Conservation (phyloP, 2,797 vertebrate species). For the Nothura maculosa region DNA sequence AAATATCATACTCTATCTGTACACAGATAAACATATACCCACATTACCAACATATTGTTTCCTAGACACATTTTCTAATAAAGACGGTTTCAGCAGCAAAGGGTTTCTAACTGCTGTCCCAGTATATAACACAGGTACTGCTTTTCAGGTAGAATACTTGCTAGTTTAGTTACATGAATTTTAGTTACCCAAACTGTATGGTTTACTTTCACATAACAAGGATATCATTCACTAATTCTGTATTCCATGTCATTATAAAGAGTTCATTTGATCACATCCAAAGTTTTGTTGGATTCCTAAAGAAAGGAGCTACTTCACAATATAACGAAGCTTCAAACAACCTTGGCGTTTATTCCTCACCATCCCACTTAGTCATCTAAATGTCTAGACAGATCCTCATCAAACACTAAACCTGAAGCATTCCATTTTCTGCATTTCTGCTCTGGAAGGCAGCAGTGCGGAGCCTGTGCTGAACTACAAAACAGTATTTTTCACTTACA, state of each 20-base stretch:
- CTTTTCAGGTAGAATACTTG: not conserved
- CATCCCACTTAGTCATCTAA: not conserved
- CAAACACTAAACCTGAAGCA: not conserved
- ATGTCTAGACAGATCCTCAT: not conserved
- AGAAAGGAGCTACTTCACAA: not conserved
- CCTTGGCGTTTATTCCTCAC: not conserved
- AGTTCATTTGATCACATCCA: fast-evolving
- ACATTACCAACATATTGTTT: not conserved
- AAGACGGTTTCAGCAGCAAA: not conserved
- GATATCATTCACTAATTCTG: not conserved
- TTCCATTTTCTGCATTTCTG: not conserved
- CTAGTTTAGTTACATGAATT: not conserved
- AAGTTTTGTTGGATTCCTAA: not conserved
- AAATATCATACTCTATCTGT: not conserved
- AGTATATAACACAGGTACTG: not conserved
- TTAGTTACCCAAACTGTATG: not conserved
- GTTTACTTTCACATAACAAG: not conserved
- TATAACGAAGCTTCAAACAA: not conserved
- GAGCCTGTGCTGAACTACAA: slow-evolving; percentile 27
- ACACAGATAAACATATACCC: fast-evolving
- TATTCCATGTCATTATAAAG: not conserved
- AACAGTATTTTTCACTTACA: not conserved
- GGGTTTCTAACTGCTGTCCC: not conserved
- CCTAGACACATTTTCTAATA: not conserved
- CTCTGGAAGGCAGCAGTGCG: not conserved